Base-by-base conservation (phyloP, 2,888 invertebrate species). In the Caprella mutica region DNA sequence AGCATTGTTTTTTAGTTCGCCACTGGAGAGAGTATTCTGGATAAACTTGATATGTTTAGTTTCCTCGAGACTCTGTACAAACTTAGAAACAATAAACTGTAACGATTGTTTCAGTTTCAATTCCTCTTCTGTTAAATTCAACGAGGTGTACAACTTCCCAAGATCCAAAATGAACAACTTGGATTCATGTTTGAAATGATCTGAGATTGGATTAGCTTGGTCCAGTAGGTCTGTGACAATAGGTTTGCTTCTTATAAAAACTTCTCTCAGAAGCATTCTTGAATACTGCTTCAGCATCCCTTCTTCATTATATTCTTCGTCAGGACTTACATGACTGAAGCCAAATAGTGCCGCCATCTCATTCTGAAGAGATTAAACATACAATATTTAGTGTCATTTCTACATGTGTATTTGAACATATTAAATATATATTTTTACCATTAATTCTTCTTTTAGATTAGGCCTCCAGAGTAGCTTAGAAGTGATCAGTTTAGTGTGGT, bases 221-320 rank as follows among this genome's bases (percentile, higher is more conserved):
- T 24, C 14, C n/a, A 62, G 12, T 1, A 62, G 50, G 33, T 63
- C 63, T 40, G n/a, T 29, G 21, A 55, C 23, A 9, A 63, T 52
- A 9, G 63, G 59, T 26, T 52, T 38, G 1, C 52, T 27, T 19
- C 63, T 51, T 5, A 27, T 17, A 5, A 52, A 23, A 3, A 48
- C 57, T 29, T 63, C 63, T 40, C 9, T 55, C 38, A 55, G 12
- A 59, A 59, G 59, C n/a, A 58, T 58, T 23, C 56, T 40, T n/a
- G n/a, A n/a, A n/a, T n/a, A n/a, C n/a, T n/a, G n/a, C n/a, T n/a
- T n/a, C n/a, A n/a, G n/a, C n/a, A n/a, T n/a, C n/a, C n/a, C n/a
- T n/a, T n/a, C n/a, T n/a, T n/a, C n/a, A n/a, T n/a, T n/a, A n/a
- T n/a, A n/a, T n/a, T 40, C 40, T 26, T 24, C 52, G 26, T 46